Conservation (phyloP, 2,888 invertebrate genomes). For the Dendrolimus pini region DNA sequence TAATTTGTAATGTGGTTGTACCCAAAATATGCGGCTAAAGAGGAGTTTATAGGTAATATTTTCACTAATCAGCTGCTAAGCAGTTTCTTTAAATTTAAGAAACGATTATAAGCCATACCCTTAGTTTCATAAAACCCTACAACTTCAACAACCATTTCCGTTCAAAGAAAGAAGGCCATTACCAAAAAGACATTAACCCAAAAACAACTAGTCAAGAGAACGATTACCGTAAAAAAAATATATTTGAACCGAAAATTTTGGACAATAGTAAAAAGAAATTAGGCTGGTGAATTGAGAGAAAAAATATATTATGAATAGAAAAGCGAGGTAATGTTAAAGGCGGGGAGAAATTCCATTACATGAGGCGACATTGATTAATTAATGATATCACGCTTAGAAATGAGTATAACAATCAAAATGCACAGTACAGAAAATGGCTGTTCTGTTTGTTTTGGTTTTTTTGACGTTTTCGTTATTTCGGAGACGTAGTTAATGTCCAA, state of each 20-base stretch:
- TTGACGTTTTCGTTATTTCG: no score
- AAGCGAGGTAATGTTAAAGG: conserved; percentile 14
- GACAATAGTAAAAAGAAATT: background rate
- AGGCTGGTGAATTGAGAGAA: conserved; percentile 1
- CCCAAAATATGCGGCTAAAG: no score
- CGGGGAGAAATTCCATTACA: conserved; percentile 34
- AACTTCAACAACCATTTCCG: conserved; percentile 11
- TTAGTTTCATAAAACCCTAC: no score
- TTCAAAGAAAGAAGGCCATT: background rate
- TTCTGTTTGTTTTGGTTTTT: no score
- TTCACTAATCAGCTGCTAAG: no score
- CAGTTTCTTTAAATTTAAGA: no score
- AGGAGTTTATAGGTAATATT: no score
- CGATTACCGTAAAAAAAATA: background rate
- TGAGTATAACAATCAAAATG: conserved; percentile 22
- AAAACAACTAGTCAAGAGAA: conserved; percentile 19
- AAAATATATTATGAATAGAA: conserved; percentile 7
- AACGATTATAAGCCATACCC: no score
- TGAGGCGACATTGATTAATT: conserved; percentile 40
- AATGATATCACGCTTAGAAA: conserved; percentile 24
- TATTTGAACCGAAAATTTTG: background rate
- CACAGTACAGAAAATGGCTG: conserved; percentile 15
- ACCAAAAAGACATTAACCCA: conserved; percentile 14
- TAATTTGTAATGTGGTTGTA: no score
- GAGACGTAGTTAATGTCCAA: no score